Percentiles rank a stretch among this genome's conserved stretches.
Conservation (phyloP, 2,888 invertebrate species). For the Pachliopta kotzebuea region DNA sequence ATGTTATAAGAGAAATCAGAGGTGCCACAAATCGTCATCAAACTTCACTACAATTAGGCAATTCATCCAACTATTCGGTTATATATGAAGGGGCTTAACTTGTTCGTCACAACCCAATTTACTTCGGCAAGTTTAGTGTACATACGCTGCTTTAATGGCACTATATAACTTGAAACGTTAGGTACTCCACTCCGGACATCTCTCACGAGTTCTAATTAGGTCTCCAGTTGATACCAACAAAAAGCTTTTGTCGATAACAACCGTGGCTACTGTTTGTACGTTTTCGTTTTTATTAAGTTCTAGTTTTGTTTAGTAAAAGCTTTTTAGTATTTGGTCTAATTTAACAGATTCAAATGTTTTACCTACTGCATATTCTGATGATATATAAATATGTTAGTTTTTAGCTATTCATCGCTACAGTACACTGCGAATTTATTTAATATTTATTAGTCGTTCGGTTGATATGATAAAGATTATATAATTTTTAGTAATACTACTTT, state of each 20-base stretch:
- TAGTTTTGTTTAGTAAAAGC: background rate
- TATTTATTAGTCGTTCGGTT: too few relatives aligned
- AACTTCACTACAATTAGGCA: conserved; percentile 9
- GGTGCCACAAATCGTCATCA: background rate
- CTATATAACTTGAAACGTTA: conserved; percentile 39
- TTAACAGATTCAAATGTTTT: too few relatives aligned
- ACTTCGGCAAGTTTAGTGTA: conserved; percentile 15
- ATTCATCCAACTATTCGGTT: conserved; percentile 1
- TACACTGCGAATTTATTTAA: too few relatives aligned
- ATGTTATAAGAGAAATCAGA: background rate
- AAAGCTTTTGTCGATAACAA: conserved; percentile 22
- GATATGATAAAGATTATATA: too few relatives aligned
- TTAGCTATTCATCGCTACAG: too few relatives aligned
- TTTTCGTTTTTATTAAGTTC: background rate
- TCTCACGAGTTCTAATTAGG: conserved; percentile 50
- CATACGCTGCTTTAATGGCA: conserved; percentile 35
- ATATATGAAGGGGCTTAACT: conserved; percentile 3
- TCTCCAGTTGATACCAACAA: conserved; percentile 43
- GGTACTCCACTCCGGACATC: conserved; percentile 39
- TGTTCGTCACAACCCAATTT: conserved; percentile 8
- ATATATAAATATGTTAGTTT: too few relatives aligned
- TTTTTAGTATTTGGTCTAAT: background rate
- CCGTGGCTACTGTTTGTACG: conserved; percentile 7
- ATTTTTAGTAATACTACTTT: too few relatives aligned
- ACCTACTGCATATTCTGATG: too few relatives aligned